Evolutionary conservation across 1,140 invertebrate genomes (phyloP), one percentile per base, ranked within the genome.

Genomic region (Drosophila yakuba): DNA sequence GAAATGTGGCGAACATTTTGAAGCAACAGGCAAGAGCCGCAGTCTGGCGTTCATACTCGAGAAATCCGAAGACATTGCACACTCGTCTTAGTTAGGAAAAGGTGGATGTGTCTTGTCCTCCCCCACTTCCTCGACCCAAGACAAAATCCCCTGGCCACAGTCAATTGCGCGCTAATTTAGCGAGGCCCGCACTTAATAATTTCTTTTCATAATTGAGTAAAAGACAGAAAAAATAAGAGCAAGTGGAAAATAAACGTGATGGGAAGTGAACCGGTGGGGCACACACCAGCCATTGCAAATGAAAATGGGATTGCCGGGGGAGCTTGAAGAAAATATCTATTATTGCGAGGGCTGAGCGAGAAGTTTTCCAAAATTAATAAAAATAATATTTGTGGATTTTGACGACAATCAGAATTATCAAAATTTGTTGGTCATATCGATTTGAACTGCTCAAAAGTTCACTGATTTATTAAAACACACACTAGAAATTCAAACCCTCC

Each of bases 101-200:
- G n/a, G 10, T 17, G 35, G 14, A 45, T 58, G 43, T n/a, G 43
- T 52, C 15, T 23, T 32, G 35, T 23, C 15, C 38, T 8, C 54
- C 28, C 32, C 35, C 57, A 50, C 38, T 28, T n/a, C 47, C 39
- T 35, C 25, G 11, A 36, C 20, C 44, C 15, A 20, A 23, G n/a
- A 60, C 1, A 8, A n/a, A 17, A 44, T 17, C 36, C 55, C 60
- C 51, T 50, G 66, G 83, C 64, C 58, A 88, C 83, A 91, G 77
- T 78, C 89, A 91, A 91, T 91, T 91, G 89, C 83, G 71, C 74
- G 68, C 89, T 88, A 91, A 90, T 89, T 90, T 83, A 91, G 89
- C 88, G 88, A 77, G 74, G 74, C 89, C 80, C 67, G 73, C 88
- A 90, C 89, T 89, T 89, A 80, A 91, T 90, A 90, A 90, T 89